phyloP scores from a whole-genome alignment of 2,888 invertebrate genomes.

The Chymomyza procnemis region DNA sequence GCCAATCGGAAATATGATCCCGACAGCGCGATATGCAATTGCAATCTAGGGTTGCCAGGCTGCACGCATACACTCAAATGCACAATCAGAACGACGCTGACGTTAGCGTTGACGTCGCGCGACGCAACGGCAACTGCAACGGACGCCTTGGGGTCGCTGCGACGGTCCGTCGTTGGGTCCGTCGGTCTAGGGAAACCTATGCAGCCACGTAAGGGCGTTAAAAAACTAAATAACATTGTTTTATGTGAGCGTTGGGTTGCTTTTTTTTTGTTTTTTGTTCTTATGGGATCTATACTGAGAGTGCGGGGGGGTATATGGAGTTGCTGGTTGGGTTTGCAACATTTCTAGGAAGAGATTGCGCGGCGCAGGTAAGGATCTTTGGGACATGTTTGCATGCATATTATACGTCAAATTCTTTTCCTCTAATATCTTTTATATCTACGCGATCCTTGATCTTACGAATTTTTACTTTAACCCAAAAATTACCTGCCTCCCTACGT shows the following conservation, averaged over 20 bases:
- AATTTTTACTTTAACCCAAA: no score
- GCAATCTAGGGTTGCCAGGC: slow-evolving; percentile 28
- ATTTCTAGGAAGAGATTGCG: no score
- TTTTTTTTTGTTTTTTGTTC: background rate
- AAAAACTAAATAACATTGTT: slow-evolving; percentile 67
- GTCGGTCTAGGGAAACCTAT: slow-evolving; percentile 12
- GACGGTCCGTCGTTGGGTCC: background rate
- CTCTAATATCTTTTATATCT: no score
- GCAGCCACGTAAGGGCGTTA: slow-evolving; percentile 51
- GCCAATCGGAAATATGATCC: slow-evolving; percentile 70
- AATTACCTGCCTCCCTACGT: no score
- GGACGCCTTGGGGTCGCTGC: background rate
- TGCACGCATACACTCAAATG: slow-evolving; percentile 1
- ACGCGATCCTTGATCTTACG: no score
- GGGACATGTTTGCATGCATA: no score
- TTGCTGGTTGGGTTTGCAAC: no score
- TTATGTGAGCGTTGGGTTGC: slow-evolving; percentile 26
- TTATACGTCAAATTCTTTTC: no score
- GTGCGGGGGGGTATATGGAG: no score
- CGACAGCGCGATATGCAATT: slow-evolving; percentile 51
- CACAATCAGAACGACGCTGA: background rate
- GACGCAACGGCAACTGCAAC: background rate
- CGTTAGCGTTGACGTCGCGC: background rate
- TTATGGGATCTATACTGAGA: background rate
- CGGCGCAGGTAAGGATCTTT: no score